A percentile compares a stretch with the other conserved stretches of the same genome.
Evolutionary conservation across 2,113 vertebrate species (phyloP).

Genomic region (Bostrychus sinensis): DNA sequence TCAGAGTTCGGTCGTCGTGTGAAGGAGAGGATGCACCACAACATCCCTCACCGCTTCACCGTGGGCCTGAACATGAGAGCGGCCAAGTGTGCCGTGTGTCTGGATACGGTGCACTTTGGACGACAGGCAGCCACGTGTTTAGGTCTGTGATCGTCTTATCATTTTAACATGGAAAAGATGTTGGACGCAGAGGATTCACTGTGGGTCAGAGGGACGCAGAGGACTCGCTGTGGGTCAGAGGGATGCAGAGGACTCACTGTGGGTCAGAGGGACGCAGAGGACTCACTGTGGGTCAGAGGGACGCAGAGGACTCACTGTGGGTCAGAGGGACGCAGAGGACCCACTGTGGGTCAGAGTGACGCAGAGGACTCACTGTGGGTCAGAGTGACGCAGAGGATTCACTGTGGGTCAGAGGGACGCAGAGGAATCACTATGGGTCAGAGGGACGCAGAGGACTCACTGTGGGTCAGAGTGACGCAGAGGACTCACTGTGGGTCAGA

Average conservation of each 20-base stretch:
- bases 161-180: too few species aligned
- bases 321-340: too few species aligned
- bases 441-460: too few species aligned
- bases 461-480: not conserved
- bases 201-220: too few species aligned
- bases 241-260: too few species aligned
- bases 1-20: constrained; percentile 94
- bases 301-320: too few species aligned
- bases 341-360: not conserved
- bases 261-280: not conserved
- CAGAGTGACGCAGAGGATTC: not conserved
- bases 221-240: not conserved
- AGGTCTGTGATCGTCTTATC: constrained; percentile 73
- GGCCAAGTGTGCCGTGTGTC: constrained; percentile 94
- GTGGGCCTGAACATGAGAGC: constrained; percentile 98
- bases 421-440: too few species aligned
- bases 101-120: constrained; percentile 98
- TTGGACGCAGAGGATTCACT: too few species aligned
- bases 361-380: too few species aligned
- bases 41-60: constrained; percentile 97
- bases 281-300: not conserved
- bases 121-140: constrained; percentile 97
- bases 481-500: too few species aligned
- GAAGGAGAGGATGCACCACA: constrained; percentile 98
- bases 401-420: too few species aligned